Evolutionary conservation across 2,888 invertebrate genomes (phyloP).

Genomic region (Meteorus colon): DNA sequence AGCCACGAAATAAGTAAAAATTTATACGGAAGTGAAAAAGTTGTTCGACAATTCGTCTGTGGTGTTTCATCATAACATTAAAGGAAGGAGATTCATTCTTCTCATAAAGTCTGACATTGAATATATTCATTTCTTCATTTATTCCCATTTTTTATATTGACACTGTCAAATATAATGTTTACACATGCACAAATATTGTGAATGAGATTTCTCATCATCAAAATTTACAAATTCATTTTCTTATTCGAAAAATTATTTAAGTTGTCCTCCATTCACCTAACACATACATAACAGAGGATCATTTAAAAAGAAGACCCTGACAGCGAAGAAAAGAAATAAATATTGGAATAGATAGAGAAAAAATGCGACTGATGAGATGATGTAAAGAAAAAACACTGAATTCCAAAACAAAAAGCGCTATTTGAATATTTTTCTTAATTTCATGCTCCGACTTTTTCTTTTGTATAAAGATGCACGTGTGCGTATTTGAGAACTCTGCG

Average conservation of each 20-base stretch:
- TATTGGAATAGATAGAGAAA: background rate
- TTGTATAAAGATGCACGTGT: background rate
- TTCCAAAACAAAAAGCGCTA: background rate
- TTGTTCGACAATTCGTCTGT: too few relatives aligned
- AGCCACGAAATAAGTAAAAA: constrained; percentile 52
- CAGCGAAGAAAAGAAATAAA: background rate
- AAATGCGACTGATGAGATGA: background rate
- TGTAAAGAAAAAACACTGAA: background rate
- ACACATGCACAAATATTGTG: background rate
- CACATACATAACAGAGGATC: too few relatives aligned
- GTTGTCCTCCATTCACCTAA: too few relatives aligned
- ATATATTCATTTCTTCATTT: background rate
- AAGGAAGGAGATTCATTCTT: background rate
- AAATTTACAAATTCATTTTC: background rate
- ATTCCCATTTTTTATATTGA: background rate
- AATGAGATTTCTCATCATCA: background rate
- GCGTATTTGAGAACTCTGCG: background rate
- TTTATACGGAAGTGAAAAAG: too few relatives aligned
- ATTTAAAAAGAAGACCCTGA: background rate
- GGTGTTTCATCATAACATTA: background rate
- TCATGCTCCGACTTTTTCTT: background rate
- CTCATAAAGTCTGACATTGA: background rate
- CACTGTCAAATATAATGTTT: background rate
- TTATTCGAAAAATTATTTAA: background rate
- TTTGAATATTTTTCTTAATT: too few relatives aligned